Percentiles rank a stretch among this genome's conserved stretches.
phyloP scores from a whole-genome alignment of 1,140 invertebrate species.

The Euura saliciscinereae region DNA sequence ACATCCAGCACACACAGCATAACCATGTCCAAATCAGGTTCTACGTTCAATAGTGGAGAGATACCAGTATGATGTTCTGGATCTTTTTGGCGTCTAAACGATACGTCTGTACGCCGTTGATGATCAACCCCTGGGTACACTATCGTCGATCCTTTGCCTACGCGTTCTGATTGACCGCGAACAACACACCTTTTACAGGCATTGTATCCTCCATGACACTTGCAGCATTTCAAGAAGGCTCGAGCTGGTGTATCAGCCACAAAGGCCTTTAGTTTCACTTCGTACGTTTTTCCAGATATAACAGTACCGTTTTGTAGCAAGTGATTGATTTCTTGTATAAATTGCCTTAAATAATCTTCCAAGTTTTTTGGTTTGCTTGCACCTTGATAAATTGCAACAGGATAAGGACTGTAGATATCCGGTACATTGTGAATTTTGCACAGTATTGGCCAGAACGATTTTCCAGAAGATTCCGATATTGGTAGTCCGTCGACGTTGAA shows the following conservation, averaged over 20 bases:
- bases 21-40: slow-evolving; percentile 21
- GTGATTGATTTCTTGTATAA: slow-evolving; percentile 21
- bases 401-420: neutral
- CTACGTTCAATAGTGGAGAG: slow-evolving; percentile 17
- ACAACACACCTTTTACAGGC: slow-evolving; percentile 21
- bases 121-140: slow-evolving; percentile 9
- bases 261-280: slow-evolving; percentile 21
- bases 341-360: slow-evolving; percentile 21
- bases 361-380: neutral
- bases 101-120: slow-evolving; percentile 4
- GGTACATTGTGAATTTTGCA: slow-evolving; percentile 10
- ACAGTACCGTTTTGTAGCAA: slow-evolving; percentile 14
- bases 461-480: neutral
- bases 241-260: slow-evolving; percentile 28
- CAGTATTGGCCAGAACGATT: slow-evolving; percentile 21
- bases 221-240: slow-evolving; percentile 21
- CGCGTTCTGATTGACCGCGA: slow-evolving; percentile 7
- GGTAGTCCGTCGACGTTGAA: too few species aligned
- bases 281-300: slow-evolving; percentile 18
- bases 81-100: slow-evolving; percentile 13
- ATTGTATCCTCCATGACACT: slow-evolving; percentile 22
- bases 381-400: neutral
- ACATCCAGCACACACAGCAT: slow-evolving; percentile 21
- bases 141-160: neutral
- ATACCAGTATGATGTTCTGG: slow-evolving; percentile 9